Evolutionary conservation across 2,888 invertebrate genomes (phyloP), one percentile per base, ranked within the genome.

Genomic region (Hipparchia semele): DNA sequence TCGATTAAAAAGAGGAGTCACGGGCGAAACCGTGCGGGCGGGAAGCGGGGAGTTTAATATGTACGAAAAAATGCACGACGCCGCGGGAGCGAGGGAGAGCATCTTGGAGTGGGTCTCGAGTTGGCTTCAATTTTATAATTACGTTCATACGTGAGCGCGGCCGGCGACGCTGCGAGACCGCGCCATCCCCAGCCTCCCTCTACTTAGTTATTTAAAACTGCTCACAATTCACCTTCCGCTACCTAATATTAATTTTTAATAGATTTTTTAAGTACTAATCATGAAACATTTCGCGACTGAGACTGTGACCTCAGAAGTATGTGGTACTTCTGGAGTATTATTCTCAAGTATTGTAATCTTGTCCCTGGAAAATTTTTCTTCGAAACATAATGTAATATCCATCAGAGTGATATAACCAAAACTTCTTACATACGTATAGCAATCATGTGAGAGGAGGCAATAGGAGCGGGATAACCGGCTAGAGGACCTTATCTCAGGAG

Each of bases 61-160:
- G 92, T 93, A 93, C 93, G 93, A 94, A 94, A 93, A 94, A 94
- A 94, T 94, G 94, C 94, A 94, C 92, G 92, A 88, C 88, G 88
- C 87, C 86, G 83, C 87, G 90, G 88, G 91, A 89, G 91, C 84
- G 92, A 89, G 91, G 91, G 91, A 87, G 88, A 86, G 62, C 64
- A 56, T 56, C 70, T 64, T 61, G 60, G 60, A 69, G 61, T 69
- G 89, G 88, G 89, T 88, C 87, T 86, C 84, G 83, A 90, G 88
- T 88, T 91, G 90, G 90, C 92, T 94, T 91, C 92, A 91, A 93
- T 93, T 94, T 94, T 93, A 93, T 93, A 94, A 94, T 93, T 94
- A 93, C 92, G 93, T 92, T 92, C 94, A 93, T 93, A 93, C 93
- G 96, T 96, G 90, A 97, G 95, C 88, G 74, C 76, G 73, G 69